A percentile compares a stretch with the other conserved stretches of the same genome.
phyloP scores from a whole-genome alignment of 2,888 invertebrate species.

The Argynnis bischoffii region DNA sequence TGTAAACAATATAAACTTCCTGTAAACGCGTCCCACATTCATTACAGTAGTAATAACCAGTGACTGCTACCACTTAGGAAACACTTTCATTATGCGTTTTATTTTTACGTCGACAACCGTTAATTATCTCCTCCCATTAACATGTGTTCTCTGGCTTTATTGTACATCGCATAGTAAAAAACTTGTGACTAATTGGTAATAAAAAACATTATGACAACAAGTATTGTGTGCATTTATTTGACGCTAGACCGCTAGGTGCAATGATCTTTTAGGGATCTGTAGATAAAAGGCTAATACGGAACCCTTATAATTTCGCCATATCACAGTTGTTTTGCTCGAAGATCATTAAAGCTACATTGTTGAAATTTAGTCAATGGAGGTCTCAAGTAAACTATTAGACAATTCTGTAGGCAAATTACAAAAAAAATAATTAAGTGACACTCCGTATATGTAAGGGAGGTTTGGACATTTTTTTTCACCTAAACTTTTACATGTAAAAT shows the following conservation, averaged over 20 bases:
- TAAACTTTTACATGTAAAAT: too few relatives aligned
- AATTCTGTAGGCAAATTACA: too few relatives aligned
- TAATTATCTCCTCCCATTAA: constrained; percentile 8
- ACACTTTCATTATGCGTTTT: constrained; percentile 6
- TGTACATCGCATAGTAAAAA: not conserved
- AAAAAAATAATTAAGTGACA: too few relatives aligned
- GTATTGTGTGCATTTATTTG: not conserved
- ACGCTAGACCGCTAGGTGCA: not conserved
- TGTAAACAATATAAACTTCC: constrained; percentile 18
- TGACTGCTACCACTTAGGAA: constrained; percentile 8
- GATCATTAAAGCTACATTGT: too few relatives aligned
- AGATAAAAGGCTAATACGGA: not conserved
- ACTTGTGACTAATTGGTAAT: constrained; percentile 6
- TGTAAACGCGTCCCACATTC: constrained; percentile 12
- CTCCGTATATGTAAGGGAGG: too few relatives aligned
- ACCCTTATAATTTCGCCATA: too few relatives aligned
- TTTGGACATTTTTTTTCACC: too few relatives aligned
- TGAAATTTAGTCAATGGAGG: too few relatives aligned
- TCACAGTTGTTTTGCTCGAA: too few relatives aligned
- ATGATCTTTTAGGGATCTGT: not conserved
- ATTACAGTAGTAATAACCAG: constrained; percentile 12
- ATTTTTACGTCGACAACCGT: constrained; percentile 2
- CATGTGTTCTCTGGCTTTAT: constrained; percentile 8
- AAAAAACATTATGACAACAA: not conserved
- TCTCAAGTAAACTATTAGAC: too few relatives aligned